These are phyloP conservation scores for Tribolium madens DNA, from an alignment of 1,140 invertebrate genomes.

Conservation along the genomic window DNA sequence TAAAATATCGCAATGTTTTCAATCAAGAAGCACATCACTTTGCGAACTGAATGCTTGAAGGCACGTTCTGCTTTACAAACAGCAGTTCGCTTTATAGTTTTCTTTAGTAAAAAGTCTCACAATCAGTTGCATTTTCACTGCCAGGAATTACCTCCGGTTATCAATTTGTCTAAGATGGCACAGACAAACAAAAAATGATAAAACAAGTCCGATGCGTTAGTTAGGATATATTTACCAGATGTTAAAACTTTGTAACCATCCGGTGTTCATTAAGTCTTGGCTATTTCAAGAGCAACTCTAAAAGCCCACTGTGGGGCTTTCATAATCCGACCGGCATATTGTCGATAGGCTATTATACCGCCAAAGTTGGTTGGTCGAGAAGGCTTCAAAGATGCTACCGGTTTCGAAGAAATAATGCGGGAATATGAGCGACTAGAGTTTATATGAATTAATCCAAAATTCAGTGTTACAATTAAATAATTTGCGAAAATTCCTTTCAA, in stretches of 20 bases:
- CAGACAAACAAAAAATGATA: background rate
- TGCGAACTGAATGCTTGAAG: conserved; percentile 15
- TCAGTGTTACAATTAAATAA: background rate
- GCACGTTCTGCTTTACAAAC: conserved; percentile 28
- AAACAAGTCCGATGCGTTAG: background rate
- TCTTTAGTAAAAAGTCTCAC: background rate
- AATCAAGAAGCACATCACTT: conserved; percentile 22
- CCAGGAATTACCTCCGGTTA: background rate
- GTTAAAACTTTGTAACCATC: conserved; percentile 9
- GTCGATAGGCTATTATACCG: conserved; percentile 13
- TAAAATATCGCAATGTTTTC: conserved; percentile 15
- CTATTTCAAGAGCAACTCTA: conserved; percentile 12
- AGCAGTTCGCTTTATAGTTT: conserved; percentile 18
- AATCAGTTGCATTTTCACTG: background rate
- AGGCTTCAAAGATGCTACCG: background rate
- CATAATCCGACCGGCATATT: conserved; percentile 24
- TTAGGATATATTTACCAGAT: conserved; percentile 8
- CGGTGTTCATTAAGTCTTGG: conserved; percentile 14
- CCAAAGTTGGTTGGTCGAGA: conserved; percentile 7
- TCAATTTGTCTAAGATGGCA: background rate
- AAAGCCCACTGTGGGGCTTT: conserved; percentile 4
- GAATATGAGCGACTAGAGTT: background rate
- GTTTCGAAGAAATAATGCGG: conserved; percentile 12
- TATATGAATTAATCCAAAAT: conserved; percentile 14
- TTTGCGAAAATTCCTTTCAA: background rate